These are phyloP conservation scores for Latheticus oryzae DNA, from an alignment of 2,888 invertebrate genomes.

Conservation along the genomic window DNA sequence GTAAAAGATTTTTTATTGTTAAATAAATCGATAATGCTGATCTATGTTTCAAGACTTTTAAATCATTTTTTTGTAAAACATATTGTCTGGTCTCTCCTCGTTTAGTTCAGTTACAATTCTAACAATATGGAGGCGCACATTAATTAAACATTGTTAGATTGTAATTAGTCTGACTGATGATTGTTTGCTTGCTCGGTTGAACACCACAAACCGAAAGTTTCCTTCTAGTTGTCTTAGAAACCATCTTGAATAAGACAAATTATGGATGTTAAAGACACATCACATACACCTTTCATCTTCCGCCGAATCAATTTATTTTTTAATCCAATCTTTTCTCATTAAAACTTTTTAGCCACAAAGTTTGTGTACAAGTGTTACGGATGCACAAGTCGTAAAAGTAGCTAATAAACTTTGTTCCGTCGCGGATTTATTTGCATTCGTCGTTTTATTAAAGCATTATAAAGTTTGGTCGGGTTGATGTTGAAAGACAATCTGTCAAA, in stretches of 20 bases:
- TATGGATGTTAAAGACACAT: no score
- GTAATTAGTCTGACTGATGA: conserved; percentile 55
- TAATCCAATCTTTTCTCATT: conserved; percentile 27
- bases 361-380: conserved; percentile 29
- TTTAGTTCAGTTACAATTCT: no score
- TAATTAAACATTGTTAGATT: conserved; percentile 55
- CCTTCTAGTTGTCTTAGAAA: conserved; percentile 23
- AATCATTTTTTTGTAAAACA: no score
- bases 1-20: no score
- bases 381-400: conserved; percentile 36
- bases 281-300: no score
- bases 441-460: conserved; percentile 50
- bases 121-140: conserved; percentile 42
- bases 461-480: conserved; percentile 48
- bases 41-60: no score
- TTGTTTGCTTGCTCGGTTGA: conserved; percentile 38
- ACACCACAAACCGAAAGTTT: conserved; percentile 27
- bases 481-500: conserved; percentile 58
- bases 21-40: no score
- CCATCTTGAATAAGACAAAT: conserved; percentile 32
- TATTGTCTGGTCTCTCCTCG: no score
- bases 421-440: conserved; percentile 38
- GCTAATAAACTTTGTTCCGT: conserved; percentile 42
- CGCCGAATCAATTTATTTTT: conserved; percentile 5
- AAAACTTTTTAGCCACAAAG: conserved; percentile 25